Evolutionary conservation across 53 echinoderm and acorn worm genomes (phyloP).

Genomic region (Paracentrotus lividus): DNA sequence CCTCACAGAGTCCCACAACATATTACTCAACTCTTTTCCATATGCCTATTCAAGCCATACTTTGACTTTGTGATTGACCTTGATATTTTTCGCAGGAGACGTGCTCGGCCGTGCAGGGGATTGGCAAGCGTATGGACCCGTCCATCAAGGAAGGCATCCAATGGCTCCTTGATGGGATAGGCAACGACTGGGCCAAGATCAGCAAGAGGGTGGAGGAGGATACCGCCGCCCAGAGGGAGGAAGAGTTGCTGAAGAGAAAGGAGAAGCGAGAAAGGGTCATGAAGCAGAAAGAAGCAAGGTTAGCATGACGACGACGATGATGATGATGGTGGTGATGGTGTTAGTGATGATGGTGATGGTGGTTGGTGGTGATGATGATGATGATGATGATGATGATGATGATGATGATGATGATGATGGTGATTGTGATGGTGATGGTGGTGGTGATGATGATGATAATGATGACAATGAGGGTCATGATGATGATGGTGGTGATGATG

Average conservation of each 20-base stretch:
- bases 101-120: slow-evolving; percentile 92
- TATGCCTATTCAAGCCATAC: too few species aligned
- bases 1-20: too few species aligned
- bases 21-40: too few species aligned
- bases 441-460: too few species aligned
- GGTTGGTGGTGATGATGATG: too few species aligned
- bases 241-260: slow-evolving; percentile 72
- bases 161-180: slow-evolving; percentile 90
- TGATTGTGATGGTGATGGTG: too few species aligned
- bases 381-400: neutral
- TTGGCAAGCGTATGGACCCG: slow-evolving; percentile 95
- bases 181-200: slow-evolving; percentile 80
- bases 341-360: neutral
- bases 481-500: neutral
- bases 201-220: slow-evolving; percentile 83
- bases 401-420: too few species aligned
- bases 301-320: neutral
- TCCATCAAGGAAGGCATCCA: slow-evolving; percentile 80
- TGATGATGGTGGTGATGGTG: neutral
- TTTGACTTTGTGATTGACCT: neutral
- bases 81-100: slow-evolving; percentile 79
- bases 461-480: too few species aligned
- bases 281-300: slow-evolving; percentile 94
- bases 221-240: slow-evolving; percentile 75
- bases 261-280: slow-evolving; percentile 77